A percentile compares a stretch with the other conserved stretches of the same genome.
Conservation (phyloP, 2,797 vertebrate genomes). For the Sciurus vulgaris region DNA sequence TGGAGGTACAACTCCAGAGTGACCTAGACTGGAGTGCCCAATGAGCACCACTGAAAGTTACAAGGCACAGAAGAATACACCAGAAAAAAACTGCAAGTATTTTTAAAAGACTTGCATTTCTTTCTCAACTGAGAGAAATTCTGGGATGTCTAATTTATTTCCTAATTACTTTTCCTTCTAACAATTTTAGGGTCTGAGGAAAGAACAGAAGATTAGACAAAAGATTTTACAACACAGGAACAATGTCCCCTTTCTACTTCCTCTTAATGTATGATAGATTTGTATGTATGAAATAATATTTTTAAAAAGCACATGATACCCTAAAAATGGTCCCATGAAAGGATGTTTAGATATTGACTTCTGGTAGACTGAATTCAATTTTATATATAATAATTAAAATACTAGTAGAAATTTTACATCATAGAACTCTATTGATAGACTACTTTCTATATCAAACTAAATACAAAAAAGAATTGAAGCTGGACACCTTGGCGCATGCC, state of each 20-base stretch:
- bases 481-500: no score
- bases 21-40: not conserved
- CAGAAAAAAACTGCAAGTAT: not conserved
- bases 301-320: not conserved
- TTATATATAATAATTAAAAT: slow-evolving; percentile 48
- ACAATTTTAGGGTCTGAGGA: not conserved
- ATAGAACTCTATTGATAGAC: not conserved
- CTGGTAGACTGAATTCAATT: not conserved
- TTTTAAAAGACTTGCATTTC: slow-evolving; percentile 34
- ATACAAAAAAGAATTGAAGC: not conserved
- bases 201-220: not conserved
- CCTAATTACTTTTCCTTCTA: not conserved
- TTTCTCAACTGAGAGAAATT: slow-evolving; percentile 44
- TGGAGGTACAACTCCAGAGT: not conserved
- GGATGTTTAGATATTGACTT: not conserved
- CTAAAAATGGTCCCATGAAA: not conserved
- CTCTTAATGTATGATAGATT: not conserved
- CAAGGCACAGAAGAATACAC: not conserved
- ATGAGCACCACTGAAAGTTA: not conserved
- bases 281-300: not conserved
- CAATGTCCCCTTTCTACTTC: not conserved
- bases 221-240: not conserved
- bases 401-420: not conserved
- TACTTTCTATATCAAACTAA: not conserved
- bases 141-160: not conserved